Conservation (phyloP, 2,113 vertebrate genomes). For the Recurvirostra avosetta region DNA sequence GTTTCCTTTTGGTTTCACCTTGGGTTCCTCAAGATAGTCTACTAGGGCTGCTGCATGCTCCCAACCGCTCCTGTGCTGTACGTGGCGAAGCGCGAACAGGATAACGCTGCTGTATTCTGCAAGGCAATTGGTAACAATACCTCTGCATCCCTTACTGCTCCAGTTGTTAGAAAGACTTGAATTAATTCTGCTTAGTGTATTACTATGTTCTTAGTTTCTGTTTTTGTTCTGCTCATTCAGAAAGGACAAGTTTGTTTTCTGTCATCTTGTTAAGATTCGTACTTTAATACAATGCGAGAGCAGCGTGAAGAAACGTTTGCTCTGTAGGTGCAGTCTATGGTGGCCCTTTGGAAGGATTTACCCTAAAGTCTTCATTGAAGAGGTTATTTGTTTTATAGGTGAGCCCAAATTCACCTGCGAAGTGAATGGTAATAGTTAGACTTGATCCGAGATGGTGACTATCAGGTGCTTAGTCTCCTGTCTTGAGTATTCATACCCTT, state of each 20-base stretch:
- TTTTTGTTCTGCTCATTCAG: background rate
- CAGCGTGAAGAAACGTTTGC: background rate
- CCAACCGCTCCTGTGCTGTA: fast-evolving
- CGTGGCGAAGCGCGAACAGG: fast-evolving
- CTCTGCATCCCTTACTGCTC: fast-evolving
- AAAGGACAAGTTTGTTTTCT: background rate
- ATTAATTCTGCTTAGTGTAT: background rate
- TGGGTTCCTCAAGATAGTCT: fast-evolving
- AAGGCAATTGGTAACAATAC: background rate
- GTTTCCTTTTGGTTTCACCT: background rate
- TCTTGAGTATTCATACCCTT: background rate
- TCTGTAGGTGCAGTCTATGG: background rate
- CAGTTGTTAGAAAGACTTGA: background rate
- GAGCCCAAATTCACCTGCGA: background rate
- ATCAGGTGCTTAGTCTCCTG: background rate
- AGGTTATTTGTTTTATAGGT: background rate
- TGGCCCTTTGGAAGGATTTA: background rate
- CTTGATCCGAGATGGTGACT: background rate
- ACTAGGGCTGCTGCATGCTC: background rate
- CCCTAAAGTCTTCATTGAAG: background rate
- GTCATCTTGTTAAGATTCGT: background rate
- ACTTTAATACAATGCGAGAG: background rate
- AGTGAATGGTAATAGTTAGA: background rate
- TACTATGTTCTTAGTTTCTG: background rate
- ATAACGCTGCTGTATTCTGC: fast-evolving